A percentile compares a stretch with the other conserved stretches of the same genome.
phyloP scores from a whole-genome alignment of 2,888 invertebrate genomes.

The Conus canariensis region DNA sequence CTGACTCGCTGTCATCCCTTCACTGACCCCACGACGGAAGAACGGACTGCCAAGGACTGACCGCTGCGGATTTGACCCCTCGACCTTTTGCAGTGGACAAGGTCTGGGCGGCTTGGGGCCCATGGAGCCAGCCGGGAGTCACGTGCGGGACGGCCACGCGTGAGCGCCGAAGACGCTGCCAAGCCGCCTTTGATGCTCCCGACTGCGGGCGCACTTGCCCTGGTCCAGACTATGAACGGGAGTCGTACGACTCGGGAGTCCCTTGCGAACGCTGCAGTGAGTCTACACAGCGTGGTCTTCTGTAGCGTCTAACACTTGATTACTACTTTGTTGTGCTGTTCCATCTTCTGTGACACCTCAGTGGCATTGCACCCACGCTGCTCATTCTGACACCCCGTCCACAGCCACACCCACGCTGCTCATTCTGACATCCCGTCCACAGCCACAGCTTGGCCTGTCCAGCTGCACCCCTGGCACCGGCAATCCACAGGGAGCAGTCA shows the following conservation, averaged over 20 bases:
- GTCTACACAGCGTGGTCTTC: background rate
- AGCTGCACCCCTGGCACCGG: too few species aligned
- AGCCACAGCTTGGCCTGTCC: too few species aligned
- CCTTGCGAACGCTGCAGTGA: constrained; percentile 22
- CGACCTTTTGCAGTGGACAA: constrained; percentile 13
- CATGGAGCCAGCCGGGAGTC: constrained; percentile 1
- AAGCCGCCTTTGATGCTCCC: background rate
- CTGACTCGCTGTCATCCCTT: too few species aligned
- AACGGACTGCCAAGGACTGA: background rate
- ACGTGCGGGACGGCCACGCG: constrained; percentile 12
- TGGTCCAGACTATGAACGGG: background rate
- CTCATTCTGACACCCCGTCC: background rate
- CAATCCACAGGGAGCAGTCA: too few species aligned
- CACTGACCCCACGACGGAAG: too few species aligned
- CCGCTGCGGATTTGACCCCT: background rate
- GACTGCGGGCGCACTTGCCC: constrained; percentile 32
- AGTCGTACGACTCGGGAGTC: background rate
- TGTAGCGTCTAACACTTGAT: too few species aligned
- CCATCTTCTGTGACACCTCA: too few species aligned
- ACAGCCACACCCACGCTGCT: background rate
- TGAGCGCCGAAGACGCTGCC: constrained; percentile 5
- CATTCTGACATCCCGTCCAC: too few species aligned
- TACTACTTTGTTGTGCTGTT: too few species aligned
- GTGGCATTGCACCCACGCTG: too few species aligned
- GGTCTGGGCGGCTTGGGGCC: constrained; percentile 35